Conservation (phyloP, 2,888 invertebrate species). For the Willowsia nigromaculata region DNA sequence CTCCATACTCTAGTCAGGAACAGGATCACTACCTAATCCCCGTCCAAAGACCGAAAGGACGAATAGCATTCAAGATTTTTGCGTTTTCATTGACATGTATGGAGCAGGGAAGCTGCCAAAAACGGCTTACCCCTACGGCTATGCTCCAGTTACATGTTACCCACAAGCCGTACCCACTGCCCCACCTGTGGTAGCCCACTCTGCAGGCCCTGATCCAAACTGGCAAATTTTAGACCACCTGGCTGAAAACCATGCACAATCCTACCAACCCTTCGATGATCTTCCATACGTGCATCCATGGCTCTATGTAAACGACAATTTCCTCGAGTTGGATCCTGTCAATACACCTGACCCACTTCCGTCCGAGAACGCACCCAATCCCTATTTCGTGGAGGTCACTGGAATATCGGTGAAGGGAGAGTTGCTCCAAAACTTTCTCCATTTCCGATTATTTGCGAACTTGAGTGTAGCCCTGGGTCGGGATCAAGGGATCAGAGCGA, state of each 20-base stretch:
- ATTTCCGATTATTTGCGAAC: constrained; percentile 62
- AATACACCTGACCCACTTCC: constrained; percentile 4
- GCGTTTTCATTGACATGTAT: not conserved
- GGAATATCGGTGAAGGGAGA: constrained; percentile 66
- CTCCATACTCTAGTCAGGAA: too few relatives aligned
- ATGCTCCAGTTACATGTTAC: not conserved
- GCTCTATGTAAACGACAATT: not conserved
- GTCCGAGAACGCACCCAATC: constrained; percentile 26
- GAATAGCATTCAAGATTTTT: constrained; percentile 47
- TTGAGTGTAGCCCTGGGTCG: constrained; percentile 33
- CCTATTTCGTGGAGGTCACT: constrained; percentile 62
- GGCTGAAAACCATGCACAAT: constrained; percentile 32
- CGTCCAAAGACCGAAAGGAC: not conserved
- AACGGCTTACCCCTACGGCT: not conserved
- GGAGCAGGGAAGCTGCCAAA: not conserved
- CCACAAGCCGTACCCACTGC: not conserved
- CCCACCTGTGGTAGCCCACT: not conserved
- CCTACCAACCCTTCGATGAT: constrained; percentile 51
- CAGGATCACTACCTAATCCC: too few relatives aligned
- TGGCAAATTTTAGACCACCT: constrained; percentile 49
- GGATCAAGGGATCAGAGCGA: not conserved
- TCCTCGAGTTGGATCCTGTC: not conserved
- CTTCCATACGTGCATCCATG: constrained; percentile 26
- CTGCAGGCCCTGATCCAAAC: constrained; percentile 39
- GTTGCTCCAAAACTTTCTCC: constrained; percentile 65